phyloP scores from a whole-genome alignment of 1,140 invertebrate genomes.

The Tetramorium simillimum region DNA sequence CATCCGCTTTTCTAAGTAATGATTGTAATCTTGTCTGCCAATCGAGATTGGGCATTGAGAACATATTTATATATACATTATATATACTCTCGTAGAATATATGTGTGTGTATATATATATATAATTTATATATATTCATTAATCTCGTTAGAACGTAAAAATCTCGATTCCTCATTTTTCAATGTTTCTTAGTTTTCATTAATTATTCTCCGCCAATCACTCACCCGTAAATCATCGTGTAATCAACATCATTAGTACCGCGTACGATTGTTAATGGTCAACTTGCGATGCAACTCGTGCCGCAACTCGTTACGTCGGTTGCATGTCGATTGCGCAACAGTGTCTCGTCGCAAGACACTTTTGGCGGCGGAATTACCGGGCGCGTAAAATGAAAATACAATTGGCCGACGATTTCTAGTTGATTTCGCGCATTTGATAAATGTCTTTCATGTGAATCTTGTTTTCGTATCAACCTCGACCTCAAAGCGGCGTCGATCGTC shows the following conservation, averaged over 20 bases:
- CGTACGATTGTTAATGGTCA: constrained; percentile 22
- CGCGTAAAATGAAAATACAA: constrained; percentile 23
- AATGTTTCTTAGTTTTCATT: not conserved
- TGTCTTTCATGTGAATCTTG: constrained; percentile 27
- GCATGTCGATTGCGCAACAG: constrained; percentile 36
- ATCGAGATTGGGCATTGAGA: constrained; percentile 6
- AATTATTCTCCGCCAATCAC: constrained; percentile 23
- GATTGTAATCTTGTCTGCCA: constrained; percentile 8
- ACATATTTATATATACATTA: constrained; percentile 34
- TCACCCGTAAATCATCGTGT: constrained; percentile 15
- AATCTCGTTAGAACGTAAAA: constrained; percentile 25
- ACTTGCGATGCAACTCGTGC: constrained; percentile 25
- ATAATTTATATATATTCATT: constrained; percentile 11
- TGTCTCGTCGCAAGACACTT: constrained; percentile 41
- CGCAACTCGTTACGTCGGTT: constrained; percentile 10
- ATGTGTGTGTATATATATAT: not conserved
- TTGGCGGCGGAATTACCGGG: constrained; percentile 4
- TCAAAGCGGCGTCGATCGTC: constrained; percentile 38
- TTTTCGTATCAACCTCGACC: constrained; percentile 34
- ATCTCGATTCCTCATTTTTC: constrained; percentile 12
- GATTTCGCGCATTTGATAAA: constrained; percentile 42
- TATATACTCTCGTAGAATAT: not conserved
- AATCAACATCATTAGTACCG: constrained; percentile 5
- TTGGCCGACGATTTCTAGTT: not conserved
- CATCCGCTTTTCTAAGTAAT: constrained; percentile 10